phyloP scores from a whole-genome alignment of 2,888 invertebrate species.

The Pyrrhosoma nymphula region DNA sequence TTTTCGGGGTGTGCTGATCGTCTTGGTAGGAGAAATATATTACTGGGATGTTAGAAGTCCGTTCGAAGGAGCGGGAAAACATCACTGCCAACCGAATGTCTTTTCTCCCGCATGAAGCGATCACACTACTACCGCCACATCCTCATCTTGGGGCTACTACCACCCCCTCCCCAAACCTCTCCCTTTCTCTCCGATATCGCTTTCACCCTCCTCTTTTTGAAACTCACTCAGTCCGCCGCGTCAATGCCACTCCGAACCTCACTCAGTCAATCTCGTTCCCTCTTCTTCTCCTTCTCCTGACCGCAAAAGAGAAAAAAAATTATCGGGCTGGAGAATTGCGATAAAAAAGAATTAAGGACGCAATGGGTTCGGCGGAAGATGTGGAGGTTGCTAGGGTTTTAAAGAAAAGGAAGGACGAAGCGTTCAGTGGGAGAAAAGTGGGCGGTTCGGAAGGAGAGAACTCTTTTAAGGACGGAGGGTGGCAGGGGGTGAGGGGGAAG shows the following conservation, averaged over 20 bases:
- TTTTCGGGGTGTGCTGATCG: too few relatives aligned
- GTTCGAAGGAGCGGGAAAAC: background rate
- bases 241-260: background rate
- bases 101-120: background rate
- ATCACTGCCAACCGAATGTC: background rate
- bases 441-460: too few relatives aligned
- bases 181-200: background rate
- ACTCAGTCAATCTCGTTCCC: background rate
- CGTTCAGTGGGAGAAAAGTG: background rate
- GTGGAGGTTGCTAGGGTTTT: background rate
- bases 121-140: too few relatives aligned
- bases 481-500: background rate
- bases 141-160: too few relatives aligned
- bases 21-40: too few relatives aligned
- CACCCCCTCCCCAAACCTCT: background rate
- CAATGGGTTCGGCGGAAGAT: background rate
- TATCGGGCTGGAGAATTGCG: background rate
- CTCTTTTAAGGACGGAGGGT: too few relatives aligned
- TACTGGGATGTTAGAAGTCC: background rate
- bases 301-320: background rate
- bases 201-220: background rate
- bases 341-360: conserved; percentile 11
- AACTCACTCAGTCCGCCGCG: background rate
- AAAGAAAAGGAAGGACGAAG: background rate
- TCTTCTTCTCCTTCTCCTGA: background rate